Evolutionary conservation across 1,140 invertebrate species (phyloP).

Genomic region (Tetramorium simillimum): DNA sequence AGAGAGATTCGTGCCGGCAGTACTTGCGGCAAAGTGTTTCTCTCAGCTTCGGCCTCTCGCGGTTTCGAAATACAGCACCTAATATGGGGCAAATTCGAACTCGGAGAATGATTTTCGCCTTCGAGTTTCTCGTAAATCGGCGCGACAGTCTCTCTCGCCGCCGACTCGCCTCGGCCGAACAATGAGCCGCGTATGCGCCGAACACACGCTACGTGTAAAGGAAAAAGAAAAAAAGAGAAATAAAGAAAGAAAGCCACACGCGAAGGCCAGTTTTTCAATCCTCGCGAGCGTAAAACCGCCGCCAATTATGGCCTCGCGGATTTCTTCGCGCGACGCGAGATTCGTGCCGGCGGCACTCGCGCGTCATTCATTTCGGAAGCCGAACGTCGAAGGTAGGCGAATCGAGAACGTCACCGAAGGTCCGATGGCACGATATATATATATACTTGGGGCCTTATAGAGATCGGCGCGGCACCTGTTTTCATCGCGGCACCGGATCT

Average conservation of each 20-base stretch:
- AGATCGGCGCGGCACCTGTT: slow-evolving; percentile 30
- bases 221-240: not conserved
- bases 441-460: slow-evolving; percentile 39
- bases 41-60: too few relatives aligned
- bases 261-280: not conserved
- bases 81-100: too few relatives aligned
- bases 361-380: not conserved
- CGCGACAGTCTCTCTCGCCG: too few relatives aligned
- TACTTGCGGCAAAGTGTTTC: not conserved
- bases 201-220: too few relatives aligned
- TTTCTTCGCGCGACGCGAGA: not conserved
- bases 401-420: slow-evolving; percentile 26
- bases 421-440: not conserved
- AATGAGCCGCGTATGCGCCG: too few relatives aligned
- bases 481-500: slow-evolving; percentile 31
- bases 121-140: too few relatives aligned
- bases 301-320: not conserved
- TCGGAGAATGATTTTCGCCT: too few relatives aligned
- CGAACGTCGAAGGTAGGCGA: not conserved
- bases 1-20: not conserved
- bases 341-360: not conserved
- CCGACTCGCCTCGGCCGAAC: too few relatives aligned
- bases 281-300: not conserved
- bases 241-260: not conserved
- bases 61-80: too few relatives aligned